Evolutionary conservation across 2,888 invertebrate species (phyloP), one percentile per base, ranked within the genome.

Genomic region (Drosophila antonietae): DNA sequence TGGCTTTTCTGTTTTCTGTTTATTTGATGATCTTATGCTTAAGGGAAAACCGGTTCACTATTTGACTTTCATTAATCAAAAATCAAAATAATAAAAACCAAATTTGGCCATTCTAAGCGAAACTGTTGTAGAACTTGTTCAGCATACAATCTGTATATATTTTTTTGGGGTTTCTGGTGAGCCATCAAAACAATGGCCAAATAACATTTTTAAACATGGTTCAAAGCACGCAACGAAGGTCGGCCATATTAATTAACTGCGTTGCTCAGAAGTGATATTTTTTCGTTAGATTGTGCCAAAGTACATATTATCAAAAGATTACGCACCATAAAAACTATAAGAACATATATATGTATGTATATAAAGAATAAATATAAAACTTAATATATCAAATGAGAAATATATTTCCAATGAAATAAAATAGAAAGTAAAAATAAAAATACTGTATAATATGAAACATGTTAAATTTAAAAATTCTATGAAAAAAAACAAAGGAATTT

Each of bases 201-300:
- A 20, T 20, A 75, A 47, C 10, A 28, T 49, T 35, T 61, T 49
- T 18, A 43, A 44, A 15, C 58, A 47, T 75, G 75, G 84, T 88
- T 84, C 88, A 88, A 88, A 78, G 83, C 86, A 76, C 84, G 86
- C 78, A 64, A 12, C 35, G 84, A 84, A 84, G 84, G 84, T 85
- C 62, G 65, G 33, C 23, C 18, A 51, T 63, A 35, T 57, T 61
- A 61, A 60, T 52, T 53, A 43, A 49, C 12, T 39, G 55, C 44
- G 56, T 12, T 49, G 66, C 33, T n/a, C 33, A 55, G 10, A 31
- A 33, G 39, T 61, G 56, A 18, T 47, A 58, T 35, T 12, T 55
- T 68, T 20, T 58, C 6, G 18, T 20, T 51, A 51, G 58, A 65
- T 65, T 68, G 55, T 77, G 52, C 60, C 10, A 10, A 63, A 59